phyloP scores from a whole-genome alignment of 2,113 vertebrate genomes.

The Elgaria multicarinata region DNA sequence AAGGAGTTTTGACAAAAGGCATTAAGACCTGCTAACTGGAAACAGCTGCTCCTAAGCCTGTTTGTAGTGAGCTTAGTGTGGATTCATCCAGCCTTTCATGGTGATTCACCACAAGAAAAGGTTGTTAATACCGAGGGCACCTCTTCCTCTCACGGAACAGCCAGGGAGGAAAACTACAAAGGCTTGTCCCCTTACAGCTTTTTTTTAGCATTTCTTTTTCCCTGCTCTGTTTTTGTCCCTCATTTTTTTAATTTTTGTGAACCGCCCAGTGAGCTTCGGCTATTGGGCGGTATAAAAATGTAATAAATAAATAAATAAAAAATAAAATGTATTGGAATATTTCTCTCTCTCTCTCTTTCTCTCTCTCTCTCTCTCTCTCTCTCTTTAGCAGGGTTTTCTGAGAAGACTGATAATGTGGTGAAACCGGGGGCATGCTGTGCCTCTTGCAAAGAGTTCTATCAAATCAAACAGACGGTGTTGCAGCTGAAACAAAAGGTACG shows the following conservation, averaged over 20 bases:
- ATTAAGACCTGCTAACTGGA: conserved; percentile 44
- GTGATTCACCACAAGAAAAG: conserved; percentile 29
- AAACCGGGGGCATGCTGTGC: conserved; percentile 88
- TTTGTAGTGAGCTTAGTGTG: background rate
- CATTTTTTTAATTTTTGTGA: background rate
- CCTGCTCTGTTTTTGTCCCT: conserved; percentile 1
- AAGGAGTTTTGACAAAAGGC: conserved; percentile 42
- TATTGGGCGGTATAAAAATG: too few relatives aligned
- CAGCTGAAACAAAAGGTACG: conserved; percentile 95
- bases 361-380: conserved; percentile 20
- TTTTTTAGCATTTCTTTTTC: background rate
- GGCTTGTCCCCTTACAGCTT: accelerated
- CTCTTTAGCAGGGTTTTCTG: conserved; percentile 80
- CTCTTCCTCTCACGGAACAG: conserved; percentile 23
- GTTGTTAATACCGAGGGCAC: conserved; percentile 12
- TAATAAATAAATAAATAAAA: too few relatives aligned
- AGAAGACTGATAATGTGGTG: conserved; percentile 86
- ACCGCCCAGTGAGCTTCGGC: too few relatives aligned
- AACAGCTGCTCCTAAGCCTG: conserved; percentile 62
- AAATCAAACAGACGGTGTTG: conserved; percentile 92
- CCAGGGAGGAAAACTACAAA: conserved; percentile 32
- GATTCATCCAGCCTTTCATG: conserved; percentile 40
- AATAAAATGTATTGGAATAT: conserved; percentile 18
- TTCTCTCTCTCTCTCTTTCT: background rate
- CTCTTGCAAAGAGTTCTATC: conserved; percentile 93